Evolutionary conservation across 2,797 vertebrate species (phyloP).

Genomic region (Melanotaenia parkinsoni): DNA sequence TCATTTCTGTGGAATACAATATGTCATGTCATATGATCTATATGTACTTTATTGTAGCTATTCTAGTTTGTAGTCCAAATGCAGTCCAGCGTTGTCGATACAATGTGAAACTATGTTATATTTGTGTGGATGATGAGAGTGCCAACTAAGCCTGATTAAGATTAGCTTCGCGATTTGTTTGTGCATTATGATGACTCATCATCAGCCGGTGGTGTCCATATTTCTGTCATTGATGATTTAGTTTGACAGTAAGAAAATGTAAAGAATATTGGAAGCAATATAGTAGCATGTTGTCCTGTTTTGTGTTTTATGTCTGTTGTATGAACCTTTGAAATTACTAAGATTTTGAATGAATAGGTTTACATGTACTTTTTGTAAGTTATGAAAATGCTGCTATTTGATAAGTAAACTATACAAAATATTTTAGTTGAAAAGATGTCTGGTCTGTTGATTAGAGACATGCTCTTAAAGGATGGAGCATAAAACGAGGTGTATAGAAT

Average conservation of each 20-base stretch:
- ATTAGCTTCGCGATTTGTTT: conserved; percentile 89
- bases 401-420: conserved; percentile 90
- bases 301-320: conserved; percentile 90
- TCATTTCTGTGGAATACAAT: conserved; percentile 88
- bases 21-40: conserved; percentile 90
- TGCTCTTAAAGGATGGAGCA: conserved; percentile 81
- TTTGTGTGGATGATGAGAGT: conserved; percentile 89
- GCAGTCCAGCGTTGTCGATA: conserved; percentile 88
- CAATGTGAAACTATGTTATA: conserved; percentile 90
- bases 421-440: conserved; percentile 88
- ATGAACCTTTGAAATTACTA: conserved; percentile 89
- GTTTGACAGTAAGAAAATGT: conserved; percentile 88
- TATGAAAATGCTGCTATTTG: conserved; percentile 90
- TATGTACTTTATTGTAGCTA: conserved; percentile 89
- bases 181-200: conserved; percentile 88
- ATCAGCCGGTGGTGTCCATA: conserved; percentile 86
- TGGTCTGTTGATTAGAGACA: conserved; percentile 85
- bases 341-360: conserved; percentile 90
- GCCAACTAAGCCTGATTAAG: conserved; percentile 89
- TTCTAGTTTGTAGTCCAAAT: conserved; percentile 91
- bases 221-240: conserved; percentile 88
- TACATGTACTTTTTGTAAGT: conserved; percentile 91
- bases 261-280: conserved; percentile 91
- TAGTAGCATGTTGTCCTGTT: conserved; percentile 91
- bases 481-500: conserved; percentile 84